Evolutionary conservation across 2,113 vertebrate species (phyloP), one percentile per base, ranked within the genome.

Genomic region (Rhizomys pruinosus): DNA sequence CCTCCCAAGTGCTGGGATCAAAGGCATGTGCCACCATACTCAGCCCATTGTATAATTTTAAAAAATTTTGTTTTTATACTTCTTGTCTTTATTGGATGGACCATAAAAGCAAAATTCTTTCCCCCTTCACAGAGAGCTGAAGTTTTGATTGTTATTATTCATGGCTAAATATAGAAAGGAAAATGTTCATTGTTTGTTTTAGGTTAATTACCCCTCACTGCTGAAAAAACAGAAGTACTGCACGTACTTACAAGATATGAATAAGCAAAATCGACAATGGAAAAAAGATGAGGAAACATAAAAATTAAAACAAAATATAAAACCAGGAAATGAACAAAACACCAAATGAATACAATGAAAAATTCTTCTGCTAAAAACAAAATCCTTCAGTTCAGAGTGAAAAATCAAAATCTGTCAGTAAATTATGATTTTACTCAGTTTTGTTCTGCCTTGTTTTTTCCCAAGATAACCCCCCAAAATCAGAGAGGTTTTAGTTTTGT

Each of bases 241-340:
- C 79, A 88, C 8, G 29, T 44, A 91, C 39, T 72, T 87, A 73
- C 19, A 81, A 90, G 73, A 81, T 86, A 90, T 27, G 76, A 86
- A 78, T 79, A 94, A 91, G 29, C 84, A 88, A 88, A 93, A 64
- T 69, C 44, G 27, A 72, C 79, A 90, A 89, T 66, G 55, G 84
- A 72, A 91, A 93, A 93, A 66, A 81, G 7, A 59, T 32, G 39
- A 34, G 69, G 9, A 89, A 94, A 82, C 39, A 34, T 59, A 91
- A 91, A 71, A 84, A 73, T 78, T 61, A 69, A 94, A 94, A 37
- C 44, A 76, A 89, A 97, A 85, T 39, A 88, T 73, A 44, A 88
- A 90, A 42, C 77, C 69, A 81, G 78, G 34, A 96, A 94, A 91
- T 80, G 86, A 94, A 91, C n/a, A 92, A 80, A 84, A 82, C 19